These are phyloP conservation scores for Laticauda laticaudata DNA, from an alignment of 2,113 vertebrate species.

Conservation along the genomic window DNA sequence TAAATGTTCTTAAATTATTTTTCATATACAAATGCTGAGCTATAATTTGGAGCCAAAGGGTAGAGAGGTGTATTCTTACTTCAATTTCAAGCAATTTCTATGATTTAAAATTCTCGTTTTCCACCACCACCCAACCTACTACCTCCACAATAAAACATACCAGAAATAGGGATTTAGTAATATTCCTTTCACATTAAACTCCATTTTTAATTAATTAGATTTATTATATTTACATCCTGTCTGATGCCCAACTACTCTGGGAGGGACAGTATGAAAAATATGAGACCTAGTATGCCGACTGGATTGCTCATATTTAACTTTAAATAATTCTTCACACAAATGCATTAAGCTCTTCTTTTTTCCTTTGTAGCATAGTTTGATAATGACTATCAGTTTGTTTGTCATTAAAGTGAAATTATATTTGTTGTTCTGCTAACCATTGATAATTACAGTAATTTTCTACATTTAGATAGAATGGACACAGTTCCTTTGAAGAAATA, in stretches of 20 bases:
- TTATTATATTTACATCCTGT: neutral
- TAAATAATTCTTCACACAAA: neutral
- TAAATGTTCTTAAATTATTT: neutral
- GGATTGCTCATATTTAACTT: neutral
- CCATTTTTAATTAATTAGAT: neutral
- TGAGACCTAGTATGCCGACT: constrained; percentile 19
- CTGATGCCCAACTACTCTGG: neutral
- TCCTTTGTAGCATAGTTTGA: neutral
- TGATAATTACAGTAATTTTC: neutral
- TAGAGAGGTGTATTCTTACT: neutral
- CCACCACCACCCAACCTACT: neutral
- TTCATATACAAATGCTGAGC: neutral
- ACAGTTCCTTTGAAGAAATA: neutral
- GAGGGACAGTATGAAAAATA: neutral
- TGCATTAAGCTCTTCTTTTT: neutral
- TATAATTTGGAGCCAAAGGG: neutral
- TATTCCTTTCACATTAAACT: neutral
- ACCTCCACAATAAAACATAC: neutral
- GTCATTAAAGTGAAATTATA: neutral
- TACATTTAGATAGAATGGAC: neutral
- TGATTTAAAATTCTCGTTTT: neutral
- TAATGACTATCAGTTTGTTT: neutral
- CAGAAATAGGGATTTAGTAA: neutral
- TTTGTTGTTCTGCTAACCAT: neutral
- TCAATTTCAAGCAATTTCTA: neutral